A percentile compares a stretch with the other conserved stretches of the same genome.
Conservation (phyloP, 2,797 vertebrate species). For the Orientallactaga sibirica region DNA sequence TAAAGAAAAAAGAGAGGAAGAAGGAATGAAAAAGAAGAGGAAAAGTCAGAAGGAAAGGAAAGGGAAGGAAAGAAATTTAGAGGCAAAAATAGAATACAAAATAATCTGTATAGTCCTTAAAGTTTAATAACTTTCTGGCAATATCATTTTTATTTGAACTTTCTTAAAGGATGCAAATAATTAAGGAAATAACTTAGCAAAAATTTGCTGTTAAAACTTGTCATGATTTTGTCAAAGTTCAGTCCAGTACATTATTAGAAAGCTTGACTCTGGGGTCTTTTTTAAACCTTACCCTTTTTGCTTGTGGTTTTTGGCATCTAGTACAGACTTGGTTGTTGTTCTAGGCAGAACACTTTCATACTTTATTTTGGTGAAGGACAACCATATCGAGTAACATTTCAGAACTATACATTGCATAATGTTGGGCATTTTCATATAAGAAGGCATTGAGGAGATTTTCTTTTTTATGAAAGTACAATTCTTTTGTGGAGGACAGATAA, state of each 20-base stretch:
- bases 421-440: slow-evolving; percentile 62
- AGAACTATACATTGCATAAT: slow-evolving; percentile 64
- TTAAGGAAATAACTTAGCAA: slow-evolving; percentile 47
- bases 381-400: slow-evolving; percentile 63
- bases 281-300: slow-evolving; percentile 42
- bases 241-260: slow-evolving; percentile 59
- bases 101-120: not conserved
- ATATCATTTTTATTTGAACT: slow-evolving; percentile 10
- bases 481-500: slow-evolving; percentile 60
- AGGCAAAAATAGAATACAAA: not conserved
- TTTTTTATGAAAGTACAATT: slow-evolving; percentile 69
- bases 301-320: slow-evolving; percentile 51
- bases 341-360: slow-evolving; percentile 44
- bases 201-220: not conserved
- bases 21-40: not conserved
- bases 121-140: not conserved
- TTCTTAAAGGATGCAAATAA: slow-evolving; percentile 42
- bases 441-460: slow-evolving; percentile 64
- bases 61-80: not conserved
- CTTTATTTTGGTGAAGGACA: slow-evolving; percentile 61
- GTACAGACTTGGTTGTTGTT: slow-evolving; percentile 53
- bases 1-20: not conserved
- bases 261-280: slow-evolving; percentile 28
- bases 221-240: slow-evolving; percentile 44
- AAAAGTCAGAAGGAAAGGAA: no score